Evolutionary conservation across 2,888 invertebrate species (phyloP), one percentile per base, ranked within the genome.

Genomic region (Nemapogon koenigi): DNA sequence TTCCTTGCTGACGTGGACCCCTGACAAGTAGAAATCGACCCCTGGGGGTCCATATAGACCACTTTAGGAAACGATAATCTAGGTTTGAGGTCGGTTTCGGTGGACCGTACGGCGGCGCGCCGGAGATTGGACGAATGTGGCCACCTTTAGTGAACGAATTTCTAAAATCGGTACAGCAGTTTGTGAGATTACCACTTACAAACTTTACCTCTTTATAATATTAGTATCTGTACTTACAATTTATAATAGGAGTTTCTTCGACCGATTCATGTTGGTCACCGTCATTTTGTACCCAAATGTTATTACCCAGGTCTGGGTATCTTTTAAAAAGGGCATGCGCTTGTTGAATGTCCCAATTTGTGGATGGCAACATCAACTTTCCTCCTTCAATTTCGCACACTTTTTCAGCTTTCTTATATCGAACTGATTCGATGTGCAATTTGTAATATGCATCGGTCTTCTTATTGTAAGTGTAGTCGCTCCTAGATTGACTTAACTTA

Each of bases 361-460:
- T 43, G 2, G 29, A n/a, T 0, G 57, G 50, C 1, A 43, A n/a
- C 62, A 69, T 57, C 3, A 64, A 48, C 3, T 43, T 16, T 0
- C 60, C 59, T 0, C 69, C 68, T 43, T 69, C 69, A 1, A 41
- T 10, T 1, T 30, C 16, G 39, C 70, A 70, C 0, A 49, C 18
- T 0, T 2, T 7, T 0, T 28, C 15, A 1, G 54, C 50, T 1
- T 14, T n/a, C 13, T n/a, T 15, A 1, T 16, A 19, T 0, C 16
- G 11, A 0, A 30, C 41, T 0, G 33, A 17, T 29, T 66, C 68
- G 0, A 55, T 52, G 40, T 72, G 71, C 0, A 71, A 47, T 41
- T 72, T 72, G 50, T 71, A 71, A 47, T 62, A 72, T 0, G 68
- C 59, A 39, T 65, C 53, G 0, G 62, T 54, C 19, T 49, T 51